These are phyloP conservation scores for Urechis unicinctus DNA, from an alignment of 2,888 invertebrate genomes.

Conservation along the genomic window DNA sequence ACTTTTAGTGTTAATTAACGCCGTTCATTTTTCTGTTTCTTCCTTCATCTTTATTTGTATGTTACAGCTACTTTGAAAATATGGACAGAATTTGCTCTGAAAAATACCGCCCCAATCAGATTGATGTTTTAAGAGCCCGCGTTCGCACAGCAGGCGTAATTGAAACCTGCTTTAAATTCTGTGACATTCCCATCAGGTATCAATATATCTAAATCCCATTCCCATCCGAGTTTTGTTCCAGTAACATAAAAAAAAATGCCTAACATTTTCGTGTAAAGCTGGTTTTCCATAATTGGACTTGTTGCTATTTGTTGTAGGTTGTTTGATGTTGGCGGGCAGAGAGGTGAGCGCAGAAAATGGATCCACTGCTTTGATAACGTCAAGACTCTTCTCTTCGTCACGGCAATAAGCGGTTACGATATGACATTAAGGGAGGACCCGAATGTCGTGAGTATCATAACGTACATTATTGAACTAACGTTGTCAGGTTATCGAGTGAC, in stretches of 20 bases:
- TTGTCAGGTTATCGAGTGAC: too few relatives aligned
- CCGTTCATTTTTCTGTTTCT: not conserved
- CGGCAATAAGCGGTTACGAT: conserved; percentile 63
- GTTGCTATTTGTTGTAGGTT: conserved; percentile 47
- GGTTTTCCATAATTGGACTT: not conserved
- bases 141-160: conserved; percentile 64
- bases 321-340: conserved; percentile 64
- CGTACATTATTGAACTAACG: too few relatives aligned
- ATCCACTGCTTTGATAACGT: conserved; percentile 66
- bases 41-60: not conserved
- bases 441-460: conserved; percentile 48
- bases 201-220: not conserved
- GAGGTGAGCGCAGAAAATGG: conserved; percentile 63
- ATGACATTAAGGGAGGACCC: conserved; percentile 63
- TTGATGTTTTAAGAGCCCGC: conserved; percentile 61
- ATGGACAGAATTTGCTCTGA: conserved; percentile 62
- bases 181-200: conserved; percentile 56
- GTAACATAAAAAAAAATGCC: too few relatives aligned
- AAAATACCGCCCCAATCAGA: conserved; percentile 61
- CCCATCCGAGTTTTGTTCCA: not conserved
- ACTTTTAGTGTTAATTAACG: too few relatives aligned
- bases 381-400: conserved; percentile 61
- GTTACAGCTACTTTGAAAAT: conserved; percentile 61
- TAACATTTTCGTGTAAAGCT: too few relatives aligned
- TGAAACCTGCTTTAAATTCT: conserved; percentile 62